These are phyloP conservation scores for Atlantisia rogersi DNA, from an alignment of 2,113 vertebrate species.

Conservation along the genomic window DNA sequence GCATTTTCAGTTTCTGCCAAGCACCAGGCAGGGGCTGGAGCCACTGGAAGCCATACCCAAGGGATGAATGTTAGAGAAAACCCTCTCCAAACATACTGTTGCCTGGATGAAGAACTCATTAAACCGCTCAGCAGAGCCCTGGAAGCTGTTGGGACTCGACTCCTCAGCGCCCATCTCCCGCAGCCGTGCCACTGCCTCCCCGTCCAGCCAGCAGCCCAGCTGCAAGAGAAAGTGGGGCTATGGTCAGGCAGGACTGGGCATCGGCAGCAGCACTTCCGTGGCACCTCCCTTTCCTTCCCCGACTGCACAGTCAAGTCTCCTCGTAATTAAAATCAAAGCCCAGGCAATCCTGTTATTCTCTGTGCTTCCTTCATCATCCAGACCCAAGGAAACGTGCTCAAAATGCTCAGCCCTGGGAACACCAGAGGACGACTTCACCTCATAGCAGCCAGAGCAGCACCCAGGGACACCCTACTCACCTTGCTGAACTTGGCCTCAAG, in stretches of 20 bases:
- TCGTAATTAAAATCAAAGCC: background rate
- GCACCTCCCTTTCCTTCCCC: background rate
- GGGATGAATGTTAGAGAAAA: background rate
- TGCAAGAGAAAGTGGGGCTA: slow-evolving; percentile 7
- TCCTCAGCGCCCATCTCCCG: slow-evolving; percentile 74
- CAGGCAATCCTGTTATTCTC: background rate
- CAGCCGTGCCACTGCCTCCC: slow-evolving; percentile 79
- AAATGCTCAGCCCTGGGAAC: background rate
- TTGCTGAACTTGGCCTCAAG: slow-evolving; percentile 78
- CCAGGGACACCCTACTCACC: slow-evolving; percentile 50
- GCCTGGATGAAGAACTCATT: slow-evolving; percentile 86
- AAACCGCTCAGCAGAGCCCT: slow-evolving; percentile 74
- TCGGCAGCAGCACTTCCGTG: accelerated
- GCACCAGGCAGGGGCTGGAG: accelerated
- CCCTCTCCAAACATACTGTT: slow-evolving; percentile 73
- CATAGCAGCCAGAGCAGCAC: background rate
- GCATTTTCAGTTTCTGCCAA: background rate
- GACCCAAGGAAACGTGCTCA: accelerated
- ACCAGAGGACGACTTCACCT: background rate
- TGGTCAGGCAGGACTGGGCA: accelerated
- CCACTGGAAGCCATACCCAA: background rate
- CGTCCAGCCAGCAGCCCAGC: slow-evolving; percentile 87
- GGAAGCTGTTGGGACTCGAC: slow-evolving; percentile 69
- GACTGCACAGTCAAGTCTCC: accelerated
- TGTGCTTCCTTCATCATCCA: background rate